A percentile compares a stretch with the other conserved stretches of the same genome.
Evolutionary conservation across 2,797 vertebrate species (phyloP).

Genomic region (Miichthys miiuy): DNA sequence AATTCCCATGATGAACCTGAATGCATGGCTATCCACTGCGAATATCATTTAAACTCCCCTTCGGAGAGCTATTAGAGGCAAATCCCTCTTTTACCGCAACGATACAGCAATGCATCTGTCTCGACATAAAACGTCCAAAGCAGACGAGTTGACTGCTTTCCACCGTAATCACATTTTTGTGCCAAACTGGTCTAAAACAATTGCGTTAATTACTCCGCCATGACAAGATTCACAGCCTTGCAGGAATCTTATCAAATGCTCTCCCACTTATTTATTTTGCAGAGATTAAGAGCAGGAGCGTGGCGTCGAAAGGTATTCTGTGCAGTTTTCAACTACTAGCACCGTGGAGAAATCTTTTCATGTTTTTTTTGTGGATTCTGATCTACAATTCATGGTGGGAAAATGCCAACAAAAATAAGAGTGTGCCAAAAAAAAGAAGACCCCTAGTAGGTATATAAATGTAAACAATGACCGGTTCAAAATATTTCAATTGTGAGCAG

Average conservation of each 20-base stretch:
- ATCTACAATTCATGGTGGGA: background rate
- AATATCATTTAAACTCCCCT: slow-evolving; percentile 15
- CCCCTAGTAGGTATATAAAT: background rate
- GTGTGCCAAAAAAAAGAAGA: background rate
- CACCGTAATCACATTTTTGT: slow-evolving; percentile 12
- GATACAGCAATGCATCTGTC: slow-evolving; percentile 15
- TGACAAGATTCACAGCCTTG: slow-evolving; percentile 16
- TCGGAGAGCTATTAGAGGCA: slow-evolving; percentile 16
- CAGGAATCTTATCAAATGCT: slow-evolving; percentile 2
- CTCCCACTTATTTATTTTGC: background rate
- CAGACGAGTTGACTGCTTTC: slow-evolving; percentile 15
- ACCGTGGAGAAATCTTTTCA: background rate
- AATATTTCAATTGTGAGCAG: background rate
- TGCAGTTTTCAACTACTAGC: background rate
- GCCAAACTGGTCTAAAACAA: slow-evolving; percentile 35
- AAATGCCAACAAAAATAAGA: background rate
- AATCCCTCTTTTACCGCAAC: slow-evolving; percentile 32
- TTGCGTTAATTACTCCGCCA: slow-evolving; percentile 28
- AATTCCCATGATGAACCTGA: slow-evolving; percentile 15
- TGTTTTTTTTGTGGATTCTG: background rate
- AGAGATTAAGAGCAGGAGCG: background rate
- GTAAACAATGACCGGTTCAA: background rate
- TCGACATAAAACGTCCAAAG: slow-evolving; percentile 29
- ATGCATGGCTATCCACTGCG: slow-evolving; percentile 10
- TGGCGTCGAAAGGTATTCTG: background rate